Conservation (phyloP, 2,797 vertebrate genomes). For the Etheostoma nigrum region DNA sequence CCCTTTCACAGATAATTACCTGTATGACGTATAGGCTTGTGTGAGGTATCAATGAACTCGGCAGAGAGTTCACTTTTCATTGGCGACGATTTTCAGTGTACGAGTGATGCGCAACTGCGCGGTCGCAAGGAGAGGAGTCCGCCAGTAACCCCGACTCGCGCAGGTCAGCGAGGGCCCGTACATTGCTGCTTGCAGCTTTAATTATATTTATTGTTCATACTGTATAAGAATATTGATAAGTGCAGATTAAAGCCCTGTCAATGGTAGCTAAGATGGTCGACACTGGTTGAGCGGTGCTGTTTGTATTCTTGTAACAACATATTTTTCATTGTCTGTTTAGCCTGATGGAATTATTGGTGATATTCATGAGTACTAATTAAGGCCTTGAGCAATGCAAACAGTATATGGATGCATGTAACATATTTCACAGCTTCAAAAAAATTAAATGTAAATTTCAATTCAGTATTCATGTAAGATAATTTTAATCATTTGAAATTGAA, state of each 20-base stretch:
- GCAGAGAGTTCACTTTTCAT: too few species aligned
- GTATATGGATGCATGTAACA: slow-evolving; percentile 6
- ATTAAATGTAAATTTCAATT: not conserved
- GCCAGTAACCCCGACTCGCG: too few species aligned
- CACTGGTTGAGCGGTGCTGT: not conserved
- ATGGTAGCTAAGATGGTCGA: not conserved
- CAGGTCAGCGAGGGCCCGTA: too few species aligned
- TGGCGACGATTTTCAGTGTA: too few species aligned
- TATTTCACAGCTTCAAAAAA: slow-evolving; percentile 17
- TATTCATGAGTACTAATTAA: slow-evolving; percentile 18
- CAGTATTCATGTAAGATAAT: too few species aligned
- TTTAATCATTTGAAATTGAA: not conserved
- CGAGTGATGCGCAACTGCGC: too few species aligned
- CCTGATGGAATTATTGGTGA: slow-evolving; percentile 4
- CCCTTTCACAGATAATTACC: too few species aligned
- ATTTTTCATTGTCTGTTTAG: slow-evolving; percentile 2
- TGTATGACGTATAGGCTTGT: too few species aligned
- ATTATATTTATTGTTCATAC: slow-evolving; percentile 1
- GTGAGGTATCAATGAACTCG: too few species aligned
- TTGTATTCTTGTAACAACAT: not conserved
- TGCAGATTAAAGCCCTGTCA: not conserved
- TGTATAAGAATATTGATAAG: not conserved
- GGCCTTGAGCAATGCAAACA: not conserved
- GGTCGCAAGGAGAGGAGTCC: too few species aligned
- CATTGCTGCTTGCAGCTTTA: too few species aligned